A percentile compares a stretch with the other conserved stretches of the same genome.
These are phyloP conservation scores for Acrobasis suavella DNA, from an alignment of 2,888 invertebrate species.

Conservation along the genomic window DNA sequence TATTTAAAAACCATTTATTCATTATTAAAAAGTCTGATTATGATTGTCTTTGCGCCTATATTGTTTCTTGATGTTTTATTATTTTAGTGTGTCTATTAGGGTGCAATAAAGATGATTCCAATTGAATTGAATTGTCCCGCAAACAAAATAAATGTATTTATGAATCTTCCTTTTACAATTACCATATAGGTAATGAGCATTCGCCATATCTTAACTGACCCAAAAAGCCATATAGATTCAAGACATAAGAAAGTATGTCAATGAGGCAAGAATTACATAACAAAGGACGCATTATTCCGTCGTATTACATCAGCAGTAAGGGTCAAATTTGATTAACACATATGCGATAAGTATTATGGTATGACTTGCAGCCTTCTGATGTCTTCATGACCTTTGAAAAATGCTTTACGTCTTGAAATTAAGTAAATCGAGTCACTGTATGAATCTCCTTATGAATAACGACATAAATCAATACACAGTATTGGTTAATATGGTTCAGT, in stretches of 20 bases:
- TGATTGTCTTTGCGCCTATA: too few relatives aligned
- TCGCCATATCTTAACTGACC: constrained; percentile 5
- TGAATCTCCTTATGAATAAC: background rate
- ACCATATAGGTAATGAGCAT: background rate
- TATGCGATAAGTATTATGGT: constrained; percentile 1
- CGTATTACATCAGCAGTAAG: constrained; percentile 11
- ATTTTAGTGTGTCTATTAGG: too few relatives aligned
- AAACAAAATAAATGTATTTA: too few relatives aligned
- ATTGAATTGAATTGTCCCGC: too few relatives aligned
- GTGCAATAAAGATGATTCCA: too few relatives aligned
- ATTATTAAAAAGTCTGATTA: too few relatives aligned
- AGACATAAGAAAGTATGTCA: constrained; percentile 19
- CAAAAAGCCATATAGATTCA: constrained; percentile 13
- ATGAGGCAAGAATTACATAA: constrained; percentile 15
- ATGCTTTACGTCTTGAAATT: background rate
- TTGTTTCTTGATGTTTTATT: too few relatives aligned
- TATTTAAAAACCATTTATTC: too few relatives aligned
- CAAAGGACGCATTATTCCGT: constrained; percentile 4
- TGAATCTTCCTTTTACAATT: too few relatives aligned
- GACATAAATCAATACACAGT: background rate
- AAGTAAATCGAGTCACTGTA: background rate
- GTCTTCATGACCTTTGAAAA: constrained; percentile 11
- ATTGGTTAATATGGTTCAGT: background rate
- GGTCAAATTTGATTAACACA: constrained; percentile 16
- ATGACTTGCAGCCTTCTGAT: constrained; percentile 5